These are phyloP conservation scores for Gastracanthus pulcherrimus DNA, from an alignment of 2,888 invertebrate genomes.

Conservation along the genomic window DNA sequence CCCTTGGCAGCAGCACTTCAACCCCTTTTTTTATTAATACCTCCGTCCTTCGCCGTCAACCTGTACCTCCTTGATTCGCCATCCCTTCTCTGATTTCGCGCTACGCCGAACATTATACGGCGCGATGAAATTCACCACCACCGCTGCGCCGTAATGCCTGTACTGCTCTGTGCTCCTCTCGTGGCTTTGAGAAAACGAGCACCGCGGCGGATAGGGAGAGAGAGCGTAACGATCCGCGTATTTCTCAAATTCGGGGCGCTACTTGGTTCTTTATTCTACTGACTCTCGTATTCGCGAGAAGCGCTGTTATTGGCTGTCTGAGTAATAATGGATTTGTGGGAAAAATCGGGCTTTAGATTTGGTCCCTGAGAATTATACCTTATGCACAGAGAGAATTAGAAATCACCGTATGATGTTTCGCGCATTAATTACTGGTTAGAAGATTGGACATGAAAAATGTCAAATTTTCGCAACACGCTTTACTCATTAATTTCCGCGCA, in stretches of 20 bases:
- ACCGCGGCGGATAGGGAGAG: no score
- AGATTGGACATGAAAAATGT: no score
- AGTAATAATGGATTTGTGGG: background rate
- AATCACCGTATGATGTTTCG: no score
- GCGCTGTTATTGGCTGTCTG: background rate
- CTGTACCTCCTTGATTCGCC: no score
- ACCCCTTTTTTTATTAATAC: conserved; percentile 15
- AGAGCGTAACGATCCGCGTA: background rate
- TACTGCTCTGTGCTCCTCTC: no score
- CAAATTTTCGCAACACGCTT: no score
- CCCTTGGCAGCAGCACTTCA: background rate
- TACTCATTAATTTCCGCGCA: no score
- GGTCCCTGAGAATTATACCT: no score
- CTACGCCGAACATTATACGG: background rate
- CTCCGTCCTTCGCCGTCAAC: background rate
- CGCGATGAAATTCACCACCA: background rate
- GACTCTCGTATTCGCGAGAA: background rate
- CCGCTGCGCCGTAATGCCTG: no score
- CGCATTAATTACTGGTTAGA: no score
- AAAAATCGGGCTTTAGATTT: no score
- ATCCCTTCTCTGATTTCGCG: background rate
- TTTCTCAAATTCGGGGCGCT: background rate
- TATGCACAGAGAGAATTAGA: no score
- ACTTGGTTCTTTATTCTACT: background rate
- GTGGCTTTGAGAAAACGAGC: background rate